Percentiles rank a stretch among this genome's conserved stretches.
These are phyloP conservation scores for Decapterus maruadsi DNA, from an alignment of 2,797 vertebrate species.

Conservation along the genomic window DNA sequence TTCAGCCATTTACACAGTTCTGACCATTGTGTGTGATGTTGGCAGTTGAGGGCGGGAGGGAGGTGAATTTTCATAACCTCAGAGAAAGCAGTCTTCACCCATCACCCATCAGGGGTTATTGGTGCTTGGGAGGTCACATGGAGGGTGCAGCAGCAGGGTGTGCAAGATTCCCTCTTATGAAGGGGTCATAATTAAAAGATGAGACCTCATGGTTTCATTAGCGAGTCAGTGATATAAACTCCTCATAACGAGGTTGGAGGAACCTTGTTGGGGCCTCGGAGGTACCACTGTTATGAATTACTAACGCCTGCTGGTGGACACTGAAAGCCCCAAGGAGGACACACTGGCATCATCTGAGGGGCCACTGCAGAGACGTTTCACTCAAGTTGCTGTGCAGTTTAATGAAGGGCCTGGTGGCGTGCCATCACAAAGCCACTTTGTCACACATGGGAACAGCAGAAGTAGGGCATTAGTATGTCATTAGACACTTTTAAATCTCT, in stretches of 20 bases:
- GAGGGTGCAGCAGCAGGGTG: slow-evolving; percentile 19
- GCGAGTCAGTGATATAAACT: slow-evolving; percentile 83
- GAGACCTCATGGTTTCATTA: slow-evolving; percentile 78
- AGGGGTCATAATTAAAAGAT: slow-evolving; percentile 81
- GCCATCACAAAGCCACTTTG: slow-evolving; percentile 64
- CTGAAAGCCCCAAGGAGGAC: slow-evolving; percentile 61
- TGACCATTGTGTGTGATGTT: slow-evolving; percentile 62
- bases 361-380: slow-evolving; percentile 55
- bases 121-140: slow-evolving; percentile 42
- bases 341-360: slow-evolving; percentile 60
- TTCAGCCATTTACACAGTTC: slow-evolving; percentile 60
- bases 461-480: slow-evolving; percentile 71
- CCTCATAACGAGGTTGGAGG: slow-evolving; percentile 84
- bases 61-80: slow-evolving; percentile 52
- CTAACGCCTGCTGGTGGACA: slow-evolving; percentile 73
- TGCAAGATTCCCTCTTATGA: slow-evolving; percentile 35
- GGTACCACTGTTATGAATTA: slow-evolving; percentile 76
- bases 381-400: slow-evolving; percentile 67
- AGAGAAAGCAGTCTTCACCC: slow-evolving; percentile 19
- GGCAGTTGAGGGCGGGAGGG: slow-evolving; percentile 15
- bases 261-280: slow-evolving; percentile 68
- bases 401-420: slow-evolving; percentile 82
- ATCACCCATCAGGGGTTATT: slow-evolving; percentile 56
- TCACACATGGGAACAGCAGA: slow-evolving; percentile 43
- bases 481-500: slow-evolving; percentile 51